These are phyloP conservation scores for Harpagoxenus sublaevis DNA, from an alignment of 2,888 invertebrate species.

Conservation along the genomic window DNA sequence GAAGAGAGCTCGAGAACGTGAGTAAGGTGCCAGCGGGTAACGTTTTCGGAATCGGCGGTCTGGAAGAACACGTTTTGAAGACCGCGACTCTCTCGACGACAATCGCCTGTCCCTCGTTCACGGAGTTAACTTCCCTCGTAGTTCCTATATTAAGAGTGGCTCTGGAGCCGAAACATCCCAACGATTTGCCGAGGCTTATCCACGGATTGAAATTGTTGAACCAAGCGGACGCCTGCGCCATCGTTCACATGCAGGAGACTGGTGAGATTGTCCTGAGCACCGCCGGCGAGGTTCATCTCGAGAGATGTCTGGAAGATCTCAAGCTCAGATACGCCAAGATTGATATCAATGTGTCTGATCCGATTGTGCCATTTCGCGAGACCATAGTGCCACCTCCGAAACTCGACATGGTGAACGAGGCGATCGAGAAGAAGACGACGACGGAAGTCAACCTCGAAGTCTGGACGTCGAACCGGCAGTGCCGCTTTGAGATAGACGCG, in stretches of 20 bases:
- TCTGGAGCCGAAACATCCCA: conserved; percentile 94
- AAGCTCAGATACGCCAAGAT: conserved; percentile 94
- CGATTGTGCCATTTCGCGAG: conserved; percentile 98
- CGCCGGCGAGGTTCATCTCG: conserved; percentile 98
- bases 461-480: conserved; percentile 91
- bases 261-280: conserved; percentile 98
- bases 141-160: conserved; percentile 98
- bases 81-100: conserved; percentile 95
- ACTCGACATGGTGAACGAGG: conserved; percentile 95
- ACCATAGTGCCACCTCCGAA: conserved; percentile 94
- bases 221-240: conserved; percentile 97
- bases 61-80: conserved; percentile 94
- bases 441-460: conserved; percentile 84
- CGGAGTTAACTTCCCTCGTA: conserved; percentile 92
- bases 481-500: conserved; percentile 91
- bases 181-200: conserved; percentile 92
- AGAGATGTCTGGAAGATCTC: conserved; percentile 97
- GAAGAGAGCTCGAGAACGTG: conserved; percentile 94
- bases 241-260: conserved; percentile 95
- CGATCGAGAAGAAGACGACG: conserved; percentile 89
- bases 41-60: conserved; percentile 95
- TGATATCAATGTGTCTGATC: conserved; percentile 96
- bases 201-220: conserved; percentile 94
- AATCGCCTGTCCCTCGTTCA: conserved; percentile 94
- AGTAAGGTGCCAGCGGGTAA: conserved; percentile 95